These are phyloP conservation scores for Sus scrofa DNA, from an alignment of 2,113 vertebrate genomes.

Conservation along the genomic window T2T-Sscrofa CM000824.6:220604001-220604500, in stretches of 20 bases:
- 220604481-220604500: too few species aligned
- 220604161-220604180: not conserved
- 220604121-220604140: not conserved
- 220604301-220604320: not conserved
- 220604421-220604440: too few species aligned
- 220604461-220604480: too few species aligned
- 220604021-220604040: too few species aligned
- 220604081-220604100: not conserved
- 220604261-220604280: not conserved
- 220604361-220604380: too few species aligned
- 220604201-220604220: not conserved
- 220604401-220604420: too few species aligned
- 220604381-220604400: too few species aligned
- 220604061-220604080: not conserved
- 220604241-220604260: not conserved
- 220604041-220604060: too few species aligned
- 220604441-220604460: too few species aligned
- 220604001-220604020: too few species aligned
- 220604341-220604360: too few species aligned
- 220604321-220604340: not conserved
- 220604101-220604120: not conserved
- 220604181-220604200: not conserved
- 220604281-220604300: not conserved
- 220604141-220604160: not conserved
- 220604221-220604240: rapidly evolving